Evolutionary conservation across 2,113 vertebrate species (phyloP), one percentile per base, ranked within the genome.

Genomic region (Saimiri boliviensis): DNA sequence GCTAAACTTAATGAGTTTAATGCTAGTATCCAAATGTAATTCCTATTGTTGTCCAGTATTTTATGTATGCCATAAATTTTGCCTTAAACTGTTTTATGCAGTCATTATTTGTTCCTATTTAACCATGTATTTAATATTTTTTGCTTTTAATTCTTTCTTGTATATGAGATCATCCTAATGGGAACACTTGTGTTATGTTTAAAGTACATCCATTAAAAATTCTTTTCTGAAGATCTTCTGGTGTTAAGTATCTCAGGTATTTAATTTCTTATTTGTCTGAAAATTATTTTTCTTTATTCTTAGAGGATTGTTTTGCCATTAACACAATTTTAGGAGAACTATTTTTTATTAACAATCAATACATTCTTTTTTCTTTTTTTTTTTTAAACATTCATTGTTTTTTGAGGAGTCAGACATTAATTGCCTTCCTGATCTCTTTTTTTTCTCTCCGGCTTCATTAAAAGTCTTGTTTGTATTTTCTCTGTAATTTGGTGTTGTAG

Each of bases 261-360:
- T 87, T 76, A 74, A 17, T 70, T 56, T 60, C 8, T 88, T 42
- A 35, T 77, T 14, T 58, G 11, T 45, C 40, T 85, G 86, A 84
- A 84, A 88, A 83, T 49, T 95, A 49, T 86, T 70, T 96, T 91
- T 25, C 47, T 27, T 88, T n/a, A 35, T 89, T 60, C 17, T 86
- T 84, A 8, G 40, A 91, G 60, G 11, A 37, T 95, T 49, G 4
- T 32, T 89, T 83, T 89, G 77, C 76, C 60, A 14, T 79, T 3
- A 56, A 49, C 47, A 47, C 12, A 63, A 63, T 14, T 63, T 63
- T 32, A 63, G 60, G 60, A 63, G 27, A 63, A 63, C 30, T 32
- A 32, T 63, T 63, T 63, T 63, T 63, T 63, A 14, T 63, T 63
- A 63, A 63, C 60, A 73, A 9, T 91, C n/a, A 84, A 3, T 87